A percentile compares a stretch with the other conserved stretches of the same genome.
These are phyloP conservation scores for Berghia stephanieae DNA, from an alignment of 1,140 invertebrate genomes.

Conservation along the genomic window DNA sequence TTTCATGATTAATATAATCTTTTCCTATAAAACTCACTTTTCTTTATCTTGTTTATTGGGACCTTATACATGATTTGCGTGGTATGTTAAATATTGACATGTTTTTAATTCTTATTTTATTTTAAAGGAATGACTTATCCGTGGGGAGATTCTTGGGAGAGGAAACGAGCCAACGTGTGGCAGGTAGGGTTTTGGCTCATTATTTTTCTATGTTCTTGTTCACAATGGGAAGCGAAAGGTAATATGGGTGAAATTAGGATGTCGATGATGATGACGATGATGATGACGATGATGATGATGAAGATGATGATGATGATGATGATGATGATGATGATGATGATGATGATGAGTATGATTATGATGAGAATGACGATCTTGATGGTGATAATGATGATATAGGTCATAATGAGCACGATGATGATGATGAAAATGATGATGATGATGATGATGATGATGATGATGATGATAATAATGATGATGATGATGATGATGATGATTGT, in stretches of 20 bases:
- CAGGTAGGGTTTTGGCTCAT: constrained; percentile 50
- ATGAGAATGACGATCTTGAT: neutral
- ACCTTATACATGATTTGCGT: too few species aligned
- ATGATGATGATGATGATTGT: too few species aligned
- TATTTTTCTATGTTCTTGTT: too few species aligned
- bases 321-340: constrained; percentile 41
- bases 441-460: neutral
- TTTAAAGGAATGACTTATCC: too few species aligned
- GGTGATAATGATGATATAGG: neutral
- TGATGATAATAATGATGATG: neutral
- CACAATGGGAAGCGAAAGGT: too few species aligned
- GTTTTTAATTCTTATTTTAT: too few species aligned
- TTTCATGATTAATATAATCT: too few species aligned
- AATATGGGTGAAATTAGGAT: too few species aligned
- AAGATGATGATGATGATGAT: constrained; percentile 27
- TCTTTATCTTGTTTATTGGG: too few species aligned
- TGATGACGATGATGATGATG: constrained; percentile 37
- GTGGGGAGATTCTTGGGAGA: constrained; percentile 61
- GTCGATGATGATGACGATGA: constrained; percentile 21
- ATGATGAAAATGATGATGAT: neutral
- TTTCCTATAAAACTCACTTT: too few species aligned
- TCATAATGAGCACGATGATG: constrained; percentile 19
- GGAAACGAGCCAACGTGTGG: constrained; percentile 57
- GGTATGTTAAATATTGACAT: too few species aligned
- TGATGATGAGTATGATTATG: constrained; percentile 22